Base-by-base conservation (phyloP, 2,113 vertebrate genomes). In the Anhinga rufa region DNA sequence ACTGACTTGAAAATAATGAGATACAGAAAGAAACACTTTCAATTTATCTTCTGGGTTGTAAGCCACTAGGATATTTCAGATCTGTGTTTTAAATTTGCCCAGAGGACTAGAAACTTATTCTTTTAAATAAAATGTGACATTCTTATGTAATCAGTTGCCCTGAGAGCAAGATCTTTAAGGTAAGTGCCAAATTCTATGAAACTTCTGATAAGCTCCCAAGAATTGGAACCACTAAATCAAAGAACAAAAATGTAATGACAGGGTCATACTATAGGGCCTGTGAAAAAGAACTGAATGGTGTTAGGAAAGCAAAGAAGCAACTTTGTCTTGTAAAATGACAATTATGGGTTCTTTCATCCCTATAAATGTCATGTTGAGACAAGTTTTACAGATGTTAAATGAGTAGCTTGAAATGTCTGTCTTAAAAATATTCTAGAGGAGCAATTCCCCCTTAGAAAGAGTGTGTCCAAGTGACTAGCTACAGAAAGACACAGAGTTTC, bases 141-240 rank as follows among this genome's bases (percentile, higher is more conserved):
- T 93, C 74, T 94, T 79, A 72, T 85, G 87, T 87, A 94, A 95
- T 88, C 75, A 83, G 46, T 88, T 95, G 44, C 86, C 69, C 70
- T 65, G 61, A 48, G 26, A 97, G 54, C 49, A 91, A 82, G 86
- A 94, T 92, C 70, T 87, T 90, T 70, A 82, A 87, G 91, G 95
- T 89, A 96, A 94, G 29, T 7, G 2, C 29, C 58, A 65, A 88
- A 82, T 64, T 70, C 68, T 74, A 14, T 62, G 81, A 90, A 85
- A 92, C 36, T 72, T 70, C 72, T 74, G 89, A 83, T 95, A 93
- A 93, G 14, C 5, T 80, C 16, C 31, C 58, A 76, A 82, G 65
- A 96, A 91, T 28, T 92, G 40, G 49, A 88, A 65, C 80, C 58
- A 82, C 65, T 88, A 88, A 95, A 79, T 91, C 52, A 92, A 88